These are phyloP conservation scores for Sylvia atricapilla DNA, from an alignment of 2,113 vertebrate species.

Conservation along the genomic window DNA sequence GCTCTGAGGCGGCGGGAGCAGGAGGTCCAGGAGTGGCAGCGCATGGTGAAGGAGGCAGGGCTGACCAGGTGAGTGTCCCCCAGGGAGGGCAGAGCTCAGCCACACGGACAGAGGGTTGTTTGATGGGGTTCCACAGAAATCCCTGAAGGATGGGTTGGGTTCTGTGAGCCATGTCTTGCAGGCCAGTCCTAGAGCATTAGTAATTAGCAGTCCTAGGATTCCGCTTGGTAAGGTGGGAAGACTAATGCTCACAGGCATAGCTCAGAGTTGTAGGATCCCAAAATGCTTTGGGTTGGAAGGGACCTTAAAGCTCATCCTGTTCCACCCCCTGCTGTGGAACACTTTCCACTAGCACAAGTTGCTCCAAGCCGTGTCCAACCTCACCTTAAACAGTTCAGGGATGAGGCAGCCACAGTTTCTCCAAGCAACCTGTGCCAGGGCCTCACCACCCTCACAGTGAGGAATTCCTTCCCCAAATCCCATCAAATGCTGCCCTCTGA, in stretches of 20 bases:
- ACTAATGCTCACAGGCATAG: rapidly evolving
- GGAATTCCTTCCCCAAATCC: rapidly evolving
- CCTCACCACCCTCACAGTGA: rapidly evolving
- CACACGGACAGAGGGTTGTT: rapidly evolving
- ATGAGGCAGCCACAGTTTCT: neutral
- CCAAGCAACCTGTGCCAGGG: neutral
- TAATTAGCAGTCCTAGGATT: neutral
- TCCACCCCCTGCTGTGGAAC: rapidly evolving
- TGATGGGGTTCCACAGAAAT: neutral
- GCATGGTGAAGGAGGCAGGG: slow-evolving; percentile 82
- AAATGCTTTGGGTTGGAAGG: neutral
- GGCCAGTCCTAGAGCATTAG: neutral
- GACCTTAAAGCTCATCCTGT: neutral
- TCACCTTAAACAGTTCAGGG: neutral
- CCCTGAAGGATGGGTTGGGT: neutral
- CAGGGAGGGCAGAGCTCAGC: neutral
- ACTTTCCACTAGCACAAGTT: too few species aligned
- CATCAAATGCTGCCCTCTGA: rapidly evolving
- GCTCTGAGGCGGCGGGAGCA: slow-evolving; percentile 78
- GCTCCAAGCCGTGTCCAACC: rapidly evolving
- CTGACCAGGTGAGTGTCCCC: slow-evolving; percentile 83
- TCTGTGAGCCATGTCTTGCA: neutral
- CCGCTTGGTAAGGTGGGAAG: neutral
- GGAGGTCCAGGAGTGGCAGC: slow-evolving; percentile 88
- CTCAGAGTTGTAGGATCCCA: neutral